phyloP scores from a whole-genome alignment of 2,888 invertebrate species.

The Strigamia transsilvanica region DNA sequence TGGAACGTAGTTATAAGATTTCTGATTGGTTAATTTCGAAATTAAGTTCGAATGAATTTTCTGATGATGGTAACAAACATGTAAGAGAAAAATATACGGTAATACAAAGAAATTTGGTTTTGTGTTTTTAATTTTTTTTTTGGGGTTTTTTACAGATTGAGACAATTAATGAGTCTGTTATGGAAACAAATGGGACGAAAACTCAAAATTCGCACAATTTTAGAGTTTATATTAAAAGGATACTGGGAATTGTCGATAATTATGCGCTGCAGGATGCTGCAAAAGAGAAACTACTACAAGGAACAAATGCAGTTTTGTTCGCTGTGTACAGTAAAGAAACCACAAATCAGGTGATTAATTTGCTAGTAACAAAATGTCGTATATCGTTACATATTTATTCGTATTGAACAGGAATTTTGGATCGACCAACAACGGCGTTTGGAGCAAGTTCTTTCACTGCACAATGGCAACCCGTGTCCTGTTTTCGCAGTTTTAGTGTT shows the following conservation, averaged over 20 bases:
- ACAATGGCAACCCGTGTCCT: background rate
- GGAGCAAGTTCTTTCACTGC: background rate
- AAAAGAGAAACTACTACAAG: background rate
- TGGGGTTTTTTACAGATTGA: background rate
- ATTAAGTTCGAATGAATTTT: background rate
- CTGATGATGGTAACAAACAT: background rate
- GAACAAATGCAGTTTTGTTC: background rate
- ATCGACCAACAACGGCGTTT: background rate
- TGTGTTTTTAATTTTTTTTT: background rate
- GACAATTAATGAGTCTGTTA: background rate
- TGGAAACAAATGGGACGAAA: background rate
- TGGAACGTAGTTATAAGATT: background rate
- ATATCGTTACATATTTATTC: background rate
- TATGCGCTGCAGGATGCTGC: background rate
- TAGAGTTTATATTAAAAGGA: background rate
- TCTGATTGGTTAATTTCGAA: background rate
- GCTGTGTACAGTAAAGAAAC: background rate
- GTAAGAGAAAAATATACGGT: background rate
- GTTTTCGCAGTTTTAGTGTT: background rate
- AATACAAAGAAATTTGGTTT: background rate
- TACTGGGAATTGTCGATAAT: background rate
- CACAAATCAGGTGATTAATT: background rate
- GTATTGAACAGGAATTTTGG: background rate
- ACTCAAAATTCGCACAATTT: background rate
- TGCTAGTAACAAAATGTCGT: background rate